These are phyloP conservation scores for Drosophila mimica DNA, from an alignment of 2,888 invertebrate genomes.

Conservation along the genomic window DNA sequence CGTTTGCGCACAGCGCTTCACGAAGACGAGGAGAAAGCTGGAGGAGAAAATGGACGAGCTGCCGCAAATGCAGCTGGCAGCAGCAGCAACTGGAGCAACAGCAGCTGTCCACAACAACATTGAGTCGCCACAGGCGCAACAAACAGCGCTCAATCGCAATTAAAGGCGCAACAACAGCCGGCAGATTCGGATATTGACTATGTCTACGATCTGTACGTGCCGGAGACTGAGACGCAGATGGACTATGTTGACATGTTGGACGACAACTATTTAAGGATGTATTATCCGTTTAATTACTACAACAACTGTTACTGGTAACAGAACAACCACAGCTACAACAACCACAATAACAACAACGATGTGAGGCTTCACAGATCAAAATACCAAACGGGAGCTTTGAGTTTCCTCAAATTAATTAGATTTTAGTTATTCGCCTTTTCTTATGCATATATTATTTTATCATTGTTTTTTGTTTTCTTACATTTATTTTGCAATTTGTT, in stretches of 20 bases:
- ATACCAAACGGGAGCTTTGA: too few species aligned
- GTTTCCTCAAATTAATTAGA: too few species aligned
- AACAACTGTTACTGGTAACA: conserved; percentile 81
- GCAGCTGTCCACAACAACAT: conserved; percentile 69
- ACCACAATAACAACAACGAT: too few species aligned
- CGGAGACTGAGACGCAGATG: conserved; percentile 85
- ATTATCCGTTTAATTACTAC: conserved; percentile 85
- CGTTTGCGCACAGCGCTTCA: conserved; percentile 85
- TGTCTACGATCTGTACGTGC: conserved; percentile 89
- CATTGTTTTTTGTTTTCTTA: too few species aligned
- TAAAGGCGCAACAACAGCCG: conserved; percentile 47
- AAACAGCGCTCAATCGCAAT: conserved; percentile 4
- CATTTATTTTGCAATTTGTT: too few species aligned
- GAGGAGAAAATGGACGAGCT: conserved; percentile 26
- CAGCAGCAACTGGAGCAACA: conserved; percentile 33
- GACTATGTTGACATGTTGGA: conserved; percentile 84
- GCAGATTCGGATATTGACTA: conserved; percentile 85
- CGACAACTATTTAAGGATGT: conserved; percentile 83
- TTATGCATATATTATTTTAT: too few species aligned
- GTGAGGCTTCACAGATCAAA: too few species aligned
- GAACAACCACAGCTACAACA: conserved; percentile 24
- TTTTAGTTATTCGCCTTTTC: too few species aligned
- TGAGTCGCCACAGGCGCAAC: conserved; percentile 81
- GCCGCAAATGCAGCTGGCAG: conserved; percentile 10
- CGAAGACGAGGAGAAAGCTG: conserved; percentile 25